A percentile compares a stretch with the other conserved stretches of the same genome.
These are phyloP conservation scores for Stenopsyche tienmushanensis DNA, from an alignment of 1,140 invertebrate species.

Conservation along the genomic window DNA sequence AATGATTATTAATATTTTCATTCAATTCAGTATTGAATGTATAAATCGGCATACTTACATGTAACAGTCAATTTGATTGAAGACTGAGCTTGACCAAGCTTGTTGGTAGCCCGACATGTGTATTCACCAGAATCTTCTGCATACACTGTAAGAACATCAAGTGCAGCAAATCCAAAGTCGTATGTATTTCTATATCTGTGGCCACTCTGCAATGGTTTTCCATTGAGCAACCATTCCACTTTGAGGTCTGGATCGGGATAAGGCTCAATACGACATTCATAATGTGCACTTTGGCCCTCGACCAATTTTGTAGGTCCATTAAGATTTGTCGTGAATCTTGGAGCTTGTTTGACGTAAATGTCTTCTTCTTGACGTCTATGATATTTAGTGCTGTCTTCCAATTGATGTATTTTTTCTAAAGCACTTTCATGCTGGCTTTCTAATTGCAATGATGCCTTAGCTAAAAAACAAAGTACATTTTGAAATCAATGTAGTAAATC, in stretches of 20 bases:
- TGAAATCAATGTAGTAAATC: too few relatives aligned
- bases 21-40: background rate
- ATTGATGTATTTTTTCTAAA: slow-evolving; percentile 79
- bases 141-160: slow-evolving; percentile 91
- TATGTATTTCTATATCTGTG: slow-evolving; percentile 89
- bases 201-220: slow-evolving; percentile 85
- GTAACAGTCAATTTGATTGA: slow-evolving; percentile 79
- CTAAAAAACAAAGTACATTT: too few relatives aligned
- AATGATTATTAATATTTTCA: slow-evolving; percentile 25
- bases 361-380: slow-evolving; percentile 81
- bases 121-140: slow-evolving; percentile 93
- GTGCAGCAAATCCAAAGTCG: slow-evolving; percentile 93
- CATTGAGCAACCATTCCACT: slow-evolving; percentile 94
- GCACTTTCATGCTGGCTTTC: slow-evolving; percentile 91
- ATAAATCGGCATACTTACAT: slow-evolving; percentile 60
- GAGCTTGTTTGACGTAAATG: slow-evolving; percentile 75
- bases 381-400: slow-evolving; percentile 81
- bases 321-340: slow-evolving; percentile 81
- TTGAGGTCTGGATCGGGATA: slow-evolving; percentile 91
- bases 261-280: slow-evolving; percentile 95
- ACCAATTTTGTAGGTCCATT: slow-evolving; percentile 78
- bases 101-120: slow-evolving; percentile 87
- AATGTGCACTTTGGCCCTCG: slow-evolving; percentile 89
- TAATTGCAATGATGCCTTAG: slow-evolving; percentile 80
- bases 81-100: slow-evolving; percentile 76